Evolutionary conservation across 2,797 vertebrate species (phyloP).

Genomic region (Bufotes viridis): DNA sequence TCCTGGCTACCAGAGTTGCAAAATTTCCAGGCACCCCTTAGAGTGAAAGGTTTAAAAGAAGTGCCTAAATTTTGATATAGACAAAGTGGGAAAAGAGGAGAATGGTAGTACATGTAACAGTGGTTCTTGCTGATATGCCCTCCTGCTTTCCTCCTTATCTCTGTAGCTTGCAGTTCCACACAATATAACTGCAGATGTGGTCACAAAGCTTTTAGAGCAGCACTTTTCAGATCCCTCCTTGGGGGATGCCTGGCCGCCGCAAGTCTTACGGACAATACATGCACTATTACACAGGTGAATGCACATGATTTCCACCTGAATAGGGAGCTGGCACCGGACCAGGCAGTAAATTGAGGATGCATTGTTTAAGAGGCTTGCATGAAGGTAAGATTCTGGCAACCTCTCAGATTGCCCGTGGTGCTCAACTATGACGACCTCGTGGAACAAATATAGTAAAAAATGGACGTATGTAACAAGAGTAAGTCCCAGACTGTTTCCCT

Average conservation of each 20-base stretch:
- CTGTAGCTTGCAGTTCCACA: slow-evolving; percentile 31
- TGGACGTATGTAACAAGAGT: not conserved
- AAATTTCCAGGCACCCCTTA: too few species aligned
- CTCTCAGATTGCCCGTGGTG: not conserved
- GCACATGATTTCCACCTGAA: slow-evolving; percentile 43
- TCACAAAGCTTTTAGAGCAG: slow-evolving; percentile 32
- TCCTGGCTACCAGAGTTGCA: too few species aligned
- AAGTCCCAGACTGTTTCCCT: too few species aligned
- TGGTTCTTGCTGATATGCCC: not conserved
- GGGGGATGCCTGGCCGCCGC: slow-evolving; percentile 40
- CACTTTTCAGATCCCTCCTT: slow-evolving; percentile 31
- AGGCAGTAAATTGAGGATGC: not conserved
- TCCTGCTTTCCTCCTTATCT: not conserved
- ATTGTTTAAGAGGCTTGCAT: slow-evolving; percentile 21
- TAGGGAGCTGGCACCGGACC: slow-evolving; percentile 22
- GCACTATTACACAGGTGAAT: slow-evolving; percentile 53
- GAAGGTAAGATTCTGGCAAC: not conserved
- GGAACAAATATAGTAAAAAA: not conserved
- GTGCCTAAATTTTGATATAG: too few species aligned
- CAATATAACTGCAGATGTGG: slow-evolving; percentile 40
- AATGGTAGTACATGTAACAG: too few species aligned
- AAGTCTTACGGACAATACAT: slow-evolving; percentile 27
- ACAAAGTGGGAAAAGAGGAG: too few species aligned
- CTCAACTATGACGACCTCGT: not conserved
- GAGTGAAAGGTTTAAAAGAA: too few species aligned